Evolutionary conservation across 2,113 vertebrate genomes (phyloP).

Genomic region (Petromus typicus): DNA sequence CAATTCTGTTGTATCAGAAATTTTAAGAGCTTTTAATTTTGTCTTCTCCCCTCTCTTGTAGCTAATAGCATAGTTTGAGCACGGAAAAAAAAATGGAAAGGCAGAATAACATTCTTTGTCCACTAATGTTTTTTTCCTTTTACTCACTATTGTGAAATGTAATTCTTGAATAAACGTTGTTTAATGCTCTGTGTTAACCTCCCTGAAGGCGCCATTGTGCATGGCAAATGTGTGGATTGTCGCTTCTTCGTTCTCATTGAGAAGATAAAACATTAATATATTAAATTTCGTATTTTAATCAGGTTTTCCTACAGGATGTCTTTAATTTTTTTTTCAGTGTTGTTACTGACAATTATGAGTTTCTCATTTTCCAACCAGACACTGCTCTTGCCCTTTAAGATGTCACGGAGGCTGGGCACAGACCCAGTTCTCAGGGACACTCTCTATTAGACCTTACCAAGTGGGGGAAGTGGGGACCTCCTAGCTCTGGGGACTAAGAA

Average conservation of each 20-base stretch:
- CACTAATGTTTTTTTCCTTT: conserved; percentile 45
- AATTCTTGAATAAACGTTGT: conserved; percentile 41
- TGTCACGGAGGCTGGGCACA: fast-evolving
- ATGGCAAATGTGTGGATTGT: conserved; percentile 54
- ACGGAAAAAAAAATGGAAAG: conserved; percentile 31
- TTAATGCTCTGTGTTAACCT: conserved; percentile 32
- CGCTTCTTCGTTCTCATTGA: conserved; percentile 28
- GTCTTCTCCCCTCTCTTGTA: neutral
- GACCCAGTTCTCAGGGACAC: neutral
- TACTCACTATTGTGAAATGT: conserved; percentile 64
- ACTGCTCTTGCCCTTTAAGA: neutral
- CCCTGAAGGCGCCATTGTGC: conserved; percentile 55
- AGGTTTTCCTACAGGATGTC: conserved; percentile 42
- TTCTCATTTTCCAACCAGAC: neutral
- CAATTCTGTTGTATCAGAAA: conserved; percentile 43
- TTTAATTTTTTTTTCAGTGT: conserved; percentile 33
- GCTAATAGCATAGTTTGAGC: neutral
- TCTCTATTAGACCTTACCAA: neutral
- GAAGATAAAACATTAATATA: conserved; percentile 71
- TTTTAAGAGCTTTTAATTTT: conserved; percentile 75
- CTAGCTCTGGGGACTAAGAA: fast-evolving
- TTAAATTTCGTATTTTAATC: conserved; percentile 70
- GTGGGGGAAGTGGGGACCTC: fast-evolving
- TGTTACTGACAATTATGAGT: neutral
- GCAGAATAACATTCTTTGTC: conserved; percentile 26